phyloP scores from a whole-genome alignment of 1,140 invertebrate species.

The Bombus pyrosoma region DNA sequence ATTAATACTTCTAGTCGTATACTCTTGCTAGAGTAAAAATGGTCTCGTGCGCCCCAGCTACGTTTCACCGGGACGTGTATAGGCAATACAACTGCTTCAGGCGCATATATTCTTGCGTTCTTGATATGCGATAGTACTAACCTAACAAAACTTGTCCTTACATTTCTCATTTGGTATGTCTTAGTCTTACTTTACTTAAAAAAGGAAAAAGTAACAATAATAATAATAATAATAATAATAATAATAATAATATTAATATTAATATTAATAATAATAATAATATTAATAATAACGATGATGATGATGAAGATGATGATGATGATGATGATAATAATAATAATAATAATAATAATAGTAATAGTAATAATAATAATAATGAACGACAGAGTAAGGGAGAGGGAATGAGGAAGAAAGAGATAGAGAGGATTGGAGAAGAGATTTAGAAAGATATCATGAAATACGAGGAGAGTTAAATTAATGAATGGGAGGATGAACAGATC shows the following conservation, averaged over 20 bases:
- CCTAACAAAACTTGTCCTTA: slow-evolving; percentile 80
- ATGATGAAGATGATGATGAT: slow-evolving; percentile 44
- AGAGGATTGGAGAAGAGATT: slow-evolving; percentile 4
- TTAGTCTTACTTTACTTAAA: slow-evolving; percentile 80
- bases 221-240: slow-evolving; percentile 40
- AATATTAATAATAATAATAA: slow-evolving; percentile 53
- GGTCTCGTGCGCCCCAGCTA: slow-evolving; percentile 76
- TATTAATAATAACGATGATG: slow-evolving; percentile 54
- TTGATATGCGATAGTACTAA: slow-evolving; percentile 80
- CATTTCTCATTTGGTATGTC: slow-evolving; percentile 81
- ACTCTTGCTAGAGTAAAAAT: slow-evolving; percentile 81
- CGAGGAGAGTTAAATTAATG: slow-evolving; percentile 70
- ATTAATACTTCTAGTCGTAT: slow-evolving; percentile 83
- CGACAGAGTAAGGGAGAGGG: slow-evolving; percentile 55
- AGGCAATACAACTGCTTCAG: slow-evolving; percentile 79
- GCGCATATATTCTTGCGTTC: slow-evolving; percentile 76
- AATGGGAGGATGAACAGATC: slow-evolving; percentile 72
- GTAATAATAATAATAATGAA: slow-evolving; percentile 58
- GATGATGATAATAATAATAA: slow-evolving; percentile 23
- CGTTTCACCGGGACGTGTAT: slow-evolving; percentile 71
- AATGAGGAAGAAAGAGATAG: slow-evolving; percentile 49
- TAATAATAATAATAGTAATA: slow-evolving; percentile 4
- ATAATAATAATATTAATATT: slow-evolving; percentile 37
- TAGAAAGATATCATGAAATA: slow-evolving; percentile 61
- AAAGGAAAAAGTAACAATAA: slow-evolving; percentile 57